Evolutionary conservation across 2,113 vertebrate species (phyloP).

Genomic region (Trogon melanurus): DNA sequence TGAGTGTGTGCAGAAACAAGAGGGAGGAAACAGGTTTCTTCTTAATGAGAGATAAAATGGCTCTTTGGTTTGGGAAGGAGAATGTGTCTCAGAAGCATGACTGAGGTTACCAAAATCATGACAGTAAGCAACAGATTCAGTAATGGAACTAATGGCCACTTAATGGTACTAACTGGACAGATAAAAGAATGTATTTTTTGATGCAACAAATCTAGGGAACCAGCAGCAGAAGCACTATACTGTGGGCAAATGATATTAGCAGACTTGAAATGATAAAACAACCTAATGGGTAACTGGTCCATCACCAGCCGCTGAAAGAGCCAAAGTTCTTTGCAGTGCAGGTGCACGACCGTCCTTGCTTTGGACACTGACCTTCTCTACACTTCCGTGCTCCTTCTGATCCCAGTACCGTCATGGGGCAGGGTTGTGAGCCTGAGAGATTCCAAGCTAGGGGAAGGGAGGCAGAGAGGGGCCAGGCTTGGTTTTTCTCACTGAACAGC

Average conservation of each 20-base stretch:
- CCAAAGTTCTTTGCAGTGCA: not conserved
- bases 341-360: not conserved
- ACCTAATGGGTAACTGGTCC: not conserved
- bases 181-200: not conserved
- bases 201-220: not conserved
- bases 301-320: not conserved
- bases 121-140: not conserved
- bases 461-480: not conserved
- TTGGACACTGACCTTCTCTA: not conserved
- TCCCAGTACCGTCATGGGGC: not conserved
- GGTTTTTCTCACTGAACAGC: not conserved
- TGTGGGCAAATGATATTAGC: not conserved
- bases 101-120: not conserved
- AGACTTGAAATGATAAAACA: not conserved
- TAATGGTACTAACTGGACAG: not conserved
- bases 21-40: not conserved
- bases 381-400: not conserved
- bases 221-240: not conserved
- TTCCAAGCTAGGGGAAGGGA: not conserved
- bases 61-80: not conserved
- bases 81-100: not conserved
- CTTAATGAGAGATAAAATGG: not conserved
- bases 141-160: not conserved
- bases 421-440: not conserved
- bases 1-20: not conserved